Conservation (phyloP, 2,113 vertebrate genomes). For the Sinosuthora webbiana region DNA sequence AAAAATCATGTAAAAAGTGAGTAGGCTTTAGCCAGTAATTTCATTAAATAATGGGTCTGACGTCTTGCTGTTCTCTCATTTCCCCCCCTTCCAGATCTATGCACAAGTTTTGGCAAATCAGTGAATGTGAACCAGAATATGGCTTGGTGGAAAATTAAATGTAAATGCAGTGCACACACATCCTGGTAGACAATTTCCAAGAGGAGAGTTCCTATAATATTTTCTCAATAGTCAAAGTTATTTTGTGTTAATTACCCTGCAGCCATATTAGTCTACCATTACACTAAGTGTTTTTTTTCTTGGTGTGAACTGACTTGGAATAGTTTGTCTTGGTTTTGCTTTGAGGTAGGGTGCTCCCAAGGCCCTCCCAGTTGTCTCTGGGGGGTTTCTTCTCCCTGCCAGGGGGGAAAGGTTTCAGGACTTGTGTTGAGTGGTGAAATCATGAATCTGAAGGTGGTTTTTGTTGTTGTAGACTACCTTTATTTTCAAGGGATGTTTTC, state of each 20-base stretch:
- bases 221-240: neutral
- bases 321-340: neutral
- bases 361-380: neutral
- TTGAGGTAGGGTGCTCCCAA: neutral
- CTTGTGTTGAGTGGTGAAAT: neutral
- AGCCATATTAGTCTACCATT: neutral
- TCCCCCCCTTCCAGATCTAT: neutral
- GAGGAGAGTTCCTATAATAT: neutral
- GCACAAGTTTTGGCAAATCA: neutral
- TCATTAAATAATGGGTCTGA: neutral
- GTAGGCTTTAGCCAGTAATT: neutral
- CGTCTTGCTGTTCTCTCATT: neutral
- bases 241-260: neutral
- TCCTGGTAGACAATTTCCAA: neutral
- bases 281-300: neutral
- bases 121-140: neutral
- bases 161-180: neutral
- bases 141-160: neutral
- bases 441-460: rapidly evolving
- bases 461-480: neutral
- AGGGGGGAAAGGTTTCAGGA: neutral
- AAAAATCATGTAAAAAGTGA: neutral
- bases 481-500: neutral
- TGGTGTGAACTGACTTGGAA: neutral
- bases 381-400: neutral